Conservation (phyloP, 2,113 vertebrate genomes). For the Gallinago paraguaiae region DNA sequence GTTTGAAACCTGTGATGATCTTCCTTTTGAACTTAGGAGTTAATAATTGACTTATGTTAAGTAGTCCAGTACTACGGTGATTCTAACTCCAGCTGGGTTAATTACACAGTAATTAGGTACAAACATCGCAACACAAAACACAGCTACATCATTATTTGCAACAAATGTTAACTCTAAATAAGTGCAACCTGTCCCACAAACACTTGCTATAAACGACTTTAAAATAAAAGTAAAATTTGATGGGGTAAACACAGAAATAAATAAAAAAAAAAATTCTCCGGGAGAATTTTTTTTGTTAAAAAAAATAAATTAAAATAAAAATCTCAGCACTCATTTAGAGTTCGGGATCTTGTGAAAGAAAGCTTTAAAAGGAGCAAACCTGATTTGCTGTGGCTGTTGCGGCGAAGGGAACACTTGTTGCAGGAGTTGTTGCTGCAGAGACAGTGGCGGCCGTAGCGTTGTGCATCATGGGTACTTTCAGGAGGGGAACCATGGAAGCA, state of each 20-base stretch:
- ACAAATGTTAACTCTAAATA: constrained; percentile 98
- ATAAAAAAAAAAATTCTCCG: constrained; percentile 83
- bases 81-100: constrained; percentile 75
- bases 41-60: constrained; percentile 58
- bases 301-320: constrained; percentile 43
- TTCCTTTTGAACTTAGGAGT: constrained; percentile 22
- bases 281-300: constrained; percentile 82
- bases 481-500: constrained; percentile 89
- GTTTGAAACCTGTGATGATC: constrained; percentile 17
- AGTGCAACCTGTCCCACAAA: constrained; percentile 86
- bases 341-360: constrained; percentile 98
- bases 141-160: constrained; percentile 86
- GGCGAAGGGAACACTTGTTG: constrained; percentile 99
- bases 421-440: constrained; percentile 98
- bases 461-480: constrained; percentile 99
- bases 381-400: constrained; percentile 99
- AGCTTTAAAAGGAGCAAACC: constrained; percentile 99
- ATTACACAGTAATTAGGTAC: constrained; percentile 81
- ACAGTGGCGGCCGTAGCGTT: constrained; percentile 99
- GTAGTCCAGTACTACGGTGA: constrained; percentile 58
- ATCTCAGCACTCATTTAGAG: constrained; percentile 95
- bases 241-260: constrained; percentile 82
- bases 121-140: constrained; percentile 96
- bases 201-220: constrained; percentile 81
- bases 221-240: constrained; percentile 83